Percentiles rank a stretch among this genome's conserved stretches.
Evolutionary conservation across 92 coral and sea anemone genomes (phyloP).

Genomic region (Porites lobata): DNA sequence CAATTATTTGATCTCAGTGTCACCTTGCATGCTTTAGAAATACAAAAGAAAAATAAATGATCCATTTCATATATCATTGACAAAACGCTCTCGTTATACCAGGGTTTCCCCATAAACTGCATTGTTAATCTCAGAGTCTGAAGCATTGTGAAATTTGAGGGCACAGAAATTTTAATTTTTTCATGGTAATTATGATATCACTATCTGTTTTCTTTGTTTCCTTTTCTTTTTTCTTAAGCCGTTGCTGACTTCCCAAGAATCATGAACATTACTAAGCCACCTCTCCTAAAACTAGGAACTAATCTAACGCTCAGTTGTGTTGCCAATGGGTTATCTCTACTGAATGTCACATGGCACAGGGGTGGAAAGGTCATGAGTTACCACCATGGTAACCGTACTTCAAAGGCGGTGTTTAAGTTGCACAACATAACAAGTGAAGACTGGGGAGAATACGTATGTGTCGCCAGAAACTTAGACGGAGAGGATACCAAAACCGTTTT

Average conservation of each 20-base stretch:
- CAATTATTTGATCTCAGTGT: no score
- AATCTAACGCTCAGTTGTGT: constrained; percentile 14
- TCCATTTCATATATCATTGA: no score
- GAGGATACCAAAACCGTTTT: constrained; percentile 4
- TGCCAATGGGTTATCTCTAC: background rate
- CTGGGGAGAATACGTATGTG: constrained; percentile 25
- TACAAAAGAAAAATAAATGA: no score
- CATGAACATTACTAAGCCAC: constrained; percentile 2
- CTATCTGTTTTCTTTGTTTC: background rate
- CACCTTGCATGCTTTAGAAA: no score
- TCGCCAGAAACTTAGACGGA: constrained; percentile 19
- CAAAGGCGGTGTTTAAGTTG: background rate
- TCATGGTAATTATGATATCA: no score
- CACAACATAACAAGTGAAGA: background rate
- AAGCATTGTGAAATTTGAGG: no score
- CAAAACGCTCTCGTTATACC: no score
- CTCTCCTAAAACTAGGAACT: constrained; percentile 20
- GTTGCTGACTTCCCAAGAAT: constrained; percentile 19
- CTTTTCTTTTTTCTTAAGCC: constrained; percentile 10
- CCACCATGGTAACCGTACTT: background rate
- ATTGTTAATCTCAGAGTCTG: no score
- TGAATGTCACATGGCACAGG: constrained; percentile 27
- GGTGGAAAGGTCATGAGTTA: no score
- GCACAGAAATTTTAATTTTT: no score
- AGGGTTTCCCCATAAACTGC: no score